phyloP scores from a whole-genome alignment of 2,888 invertebrate species.

The Quadriops clusia region DNA sequence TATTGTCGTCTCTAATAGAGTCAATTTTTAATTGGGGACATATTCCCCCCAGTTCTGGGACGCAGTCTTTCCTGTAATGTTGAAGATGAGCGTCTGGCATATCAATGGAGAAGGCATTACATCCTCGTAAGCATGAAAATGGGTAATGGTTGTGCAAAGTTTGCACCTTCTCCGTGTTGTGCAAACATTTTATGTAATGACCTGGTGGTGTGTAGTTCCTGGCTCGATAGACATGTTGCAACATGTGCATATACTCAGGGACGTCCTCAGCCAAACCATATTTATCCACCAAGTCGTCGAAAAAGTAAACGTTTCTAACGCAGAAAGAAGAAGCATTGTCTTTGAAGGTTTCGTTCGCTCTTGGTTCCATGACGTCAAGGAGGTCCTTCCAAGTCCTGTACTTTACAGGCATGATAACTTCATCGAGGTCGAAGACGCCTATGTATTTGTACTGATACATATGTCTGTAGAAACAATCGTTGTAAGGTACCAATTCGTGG shows the following conservation, averaged over 20 bases:
- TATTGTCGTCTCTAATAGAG: constrained; percentile 71
- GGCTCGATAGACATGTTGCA: constrained; percentile 82
- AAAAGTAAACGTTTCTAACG: constrained; percentile 83
- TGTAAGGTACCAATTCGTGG: constrained; percentile 91
- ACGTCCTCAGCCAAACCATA: constrained; percentile 67
- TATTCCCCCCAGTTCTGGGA: constrained; percentile 70
- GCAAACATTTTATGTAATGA: constrained; percentile 89
- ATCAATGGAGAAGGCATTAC: constrained; percentile 75
- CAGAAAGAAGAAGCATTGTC: constrained; percentile 69
- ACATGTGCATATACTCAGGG: constrained; percentile 82
- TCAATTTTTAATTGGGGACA: constrained; percentile 75
- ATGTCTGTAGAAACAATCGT: constrained; percentile 89
- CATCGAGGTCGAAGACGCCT: constrained; percentile 86
- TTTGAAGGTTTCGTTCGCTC: constrained; percentile 54
- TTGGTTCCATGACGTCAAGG: constrained; percentile 55
- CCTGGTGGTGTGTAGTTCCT: constrained; percentile 87
- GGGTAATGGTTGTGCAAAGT: constrained; percentile 90
- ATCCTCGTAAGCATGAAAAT: constrained; percentile 75
- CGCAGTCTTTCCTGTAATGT: constrained; percentile 90
- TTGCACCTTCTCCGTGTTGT: constrained; percentile 79
- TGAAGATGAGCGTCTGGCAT: constrained; percentile 77
- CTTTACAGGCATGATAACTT: constrained; percentile 83
- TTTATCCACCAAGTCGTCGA: constrained; percentile 69
- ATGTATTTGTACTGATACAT: constrained; percentile 83
- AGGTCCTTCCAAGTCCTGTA: constrained; percentile 62